A percentile compares a stretch with the other conserved stretches of the same genome.
Conservation (phyloP, 2,113 vertebrate species). For the Sinocyclocheilus rhinocerous region DNA sequence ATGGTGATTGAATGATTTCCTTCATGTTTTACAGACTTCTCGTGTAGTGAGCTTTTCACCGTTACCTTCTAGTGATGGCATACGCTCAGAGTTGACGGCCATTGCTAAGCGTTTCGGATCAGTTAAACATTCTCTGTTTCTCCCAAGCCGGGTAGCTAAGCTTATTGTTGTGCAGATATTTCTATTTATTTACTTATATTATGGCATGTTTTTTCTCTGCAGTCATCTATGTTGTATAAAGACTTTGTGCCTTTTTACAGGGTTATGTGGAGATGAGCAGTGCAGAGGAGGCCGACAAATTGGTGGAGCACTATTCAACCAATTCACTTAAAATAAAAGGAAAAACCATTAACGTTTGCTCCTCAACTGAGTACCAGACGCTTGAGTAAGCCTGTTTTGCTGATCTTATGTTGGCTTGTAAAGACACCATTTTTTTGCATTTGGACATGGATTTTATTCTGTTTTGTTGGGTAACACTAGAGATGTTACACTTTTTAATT, state of each 20-base stretch:
- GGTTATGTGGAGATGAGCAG: constrained; percentile 72
- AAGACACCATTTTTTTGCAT: neutral
- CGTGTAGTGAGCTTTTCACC: constrained; percentile 72
- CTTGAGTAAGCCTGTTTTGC: constrained; percentile 64
- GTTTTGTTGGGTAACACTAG: neutral
- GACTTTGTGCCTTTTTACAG: constrained; percentile 46
- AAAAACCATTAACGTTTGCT: constrained; percentile 63
- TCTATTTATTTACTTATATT: neutral
- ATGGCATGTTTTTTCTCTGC: neutral
- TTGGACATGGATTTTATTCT: neutral
- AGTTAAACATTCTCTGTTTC: constrained; percentile 67
- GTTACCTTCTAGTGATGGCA: constrained; percentile 62
- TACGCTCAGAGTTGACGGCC: constrained; percentile 63
- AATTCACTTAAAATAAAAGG: constrained; percentile 67
- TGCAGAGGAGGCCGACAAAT: constrained; percentile 64
- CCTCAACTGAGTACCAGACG: constrained; percentile 68
- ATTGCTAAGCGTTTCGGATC: constrained; percentile 70
- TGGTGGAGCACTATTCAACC: constrained; percentile 69
- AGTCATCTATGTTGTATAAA: neutral
- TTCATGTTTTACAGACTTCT: constrained; percentile 59
- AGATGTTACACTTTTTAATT: neutral
- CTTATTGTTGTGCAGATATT: neutral
- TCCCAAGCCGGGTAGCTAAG: constrained; percentile 65
- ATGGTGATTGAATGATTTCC: neutral
- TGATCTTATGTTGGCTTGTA: neutral